A percentile compares a stretch with the other conserved stretches of the same genome.
phyloP scores from a whole-genome alignment of 2,113 vertebrate species.

The Lophura nycthemera region DNA sequence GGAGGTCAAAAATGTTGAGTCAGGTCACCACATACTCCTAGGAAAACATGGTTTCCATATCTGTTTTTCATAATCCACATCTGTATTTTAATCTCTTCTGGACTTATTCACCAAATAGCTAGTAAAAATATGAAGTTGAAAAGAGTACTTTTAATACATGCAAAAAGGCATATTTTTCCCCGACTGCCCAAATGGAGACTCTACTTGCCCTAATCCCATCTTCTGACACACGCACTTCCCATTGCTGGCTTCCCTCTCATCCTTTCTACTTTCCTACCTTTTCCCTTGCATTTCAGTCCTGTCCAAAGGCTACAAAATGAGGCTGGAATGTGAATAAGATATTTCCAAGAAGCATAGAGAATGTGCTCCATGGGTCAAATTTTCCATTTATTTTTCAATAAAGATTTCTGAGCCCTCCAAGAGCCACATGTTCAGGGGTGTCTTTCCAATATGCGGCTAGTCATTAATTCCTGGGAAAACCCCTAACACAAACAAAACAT shows the following conservation, averaged over 20 bases:
- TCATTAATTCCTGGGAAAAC: constrained; percentile 30
- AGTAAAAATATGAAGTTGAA: neutral
- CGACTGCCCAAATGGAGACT: neutral
- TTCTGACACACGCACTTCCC: neutral
- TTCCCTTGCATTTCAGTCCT: constrained; percentile 2
- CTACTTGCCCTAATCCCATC: neutral
- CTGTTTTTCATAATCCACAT: neutral
- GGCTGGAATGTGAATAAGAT: constrained; percentile 1
- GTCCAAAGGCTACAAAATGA: neutral
- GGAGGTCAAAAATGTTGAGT: neutral
- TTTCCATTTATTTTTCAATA: constrained; percentile 47
- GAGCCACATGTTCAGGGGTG: neutral
- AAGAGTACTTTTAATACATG: neutral
- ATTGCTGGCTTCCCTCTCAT: constrained; percentile 8
- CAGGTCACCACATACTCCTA: neutral
- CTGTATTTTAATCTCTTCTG: neutral
- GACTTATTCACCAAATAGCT: neutral
- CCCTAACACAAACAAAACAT: neutral
- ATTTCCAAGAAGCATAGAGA: constrained; percentile 32
- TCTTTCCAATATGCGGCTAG: constrained; percentile 16
- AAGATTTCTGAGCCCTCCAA: neutral
- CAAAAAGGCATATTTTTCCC: neutral
- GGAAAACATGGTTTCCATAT: neutral
- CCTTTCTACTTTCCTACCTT: neutral
- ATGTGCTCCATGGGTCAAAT: neutral